Percentiles rank a stretch among this genome's conserved stretches.
phyloP scores from a whole-genome alignment of 2,888 invertebrate species.

The Drosophila multiciliata region DNA sequence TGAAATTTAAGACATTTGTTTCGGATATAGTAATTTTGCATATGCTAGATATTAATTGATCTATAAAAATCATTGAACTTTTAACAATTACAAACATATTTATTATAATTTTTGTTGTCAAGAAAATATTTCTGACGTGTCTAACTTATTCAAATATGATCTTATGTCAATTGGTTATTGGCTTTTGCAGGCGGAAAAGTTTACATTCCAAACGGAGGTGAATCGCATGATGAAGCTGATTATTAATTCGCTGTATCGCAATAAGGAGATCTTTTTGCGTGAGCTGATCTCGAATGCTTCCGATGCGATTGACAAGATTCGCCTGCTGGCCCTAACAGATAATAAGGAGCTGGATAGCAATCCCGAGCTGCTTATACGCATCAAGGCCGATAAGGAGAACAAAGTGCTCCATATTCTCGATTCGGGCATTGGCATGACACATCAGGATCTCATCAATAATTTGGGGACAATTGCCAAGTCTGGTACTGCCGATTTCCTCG shows the following conservation, averaged over 20 bases:
- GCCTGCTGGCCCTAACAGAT: conserved; percentile 96
- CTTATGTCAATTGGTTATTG: conserved; percentile 2
- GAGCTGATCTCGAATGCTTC: conserved; percentile 99
- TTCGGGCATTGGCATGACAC: conserved; percentile 99
- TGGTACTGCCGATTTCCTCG: conserved; percentile 97
- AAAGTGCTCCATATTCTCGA: conserved; percentile 97
- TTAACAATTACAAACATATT: too few species aligned
- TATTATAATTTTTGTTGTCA: not conserved
- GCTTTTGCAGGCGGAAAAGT: conserved; percentile 89
- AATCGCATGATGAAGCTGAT: conserved; percentile 99
- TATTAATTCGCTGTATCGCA: conserved; percentile 99
- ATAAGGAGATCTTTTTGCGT: conserved; percentile 99
- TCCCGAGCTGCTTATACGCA: conserved; percentile 94
- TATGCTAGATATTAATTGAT: not conserved
- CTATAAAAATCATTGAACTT: not conserved
- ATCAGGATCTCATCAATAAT: conserved; percentile 96
- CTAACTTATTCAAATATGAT: not conserved
- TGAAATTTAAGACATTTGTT: not conserved
- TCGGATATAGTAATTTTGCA: not conserved
- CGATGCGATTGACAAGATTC: conserved; percentile 99
- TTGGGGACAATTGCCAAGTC: conserved; percentile 99
- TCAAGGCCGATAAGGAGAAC: conserved; percentile 96
- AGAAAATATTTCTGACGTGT: conserved; percentile 5
- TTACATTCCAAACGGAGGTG: conserved; percentile 98
- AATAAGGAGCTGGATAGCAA: conserved; percentile 91